Evolutionary conservation across 30 jellyfish, hydroid and myxozoan species (phyloP).

Genomic region (Mastigias papua): DNA sequence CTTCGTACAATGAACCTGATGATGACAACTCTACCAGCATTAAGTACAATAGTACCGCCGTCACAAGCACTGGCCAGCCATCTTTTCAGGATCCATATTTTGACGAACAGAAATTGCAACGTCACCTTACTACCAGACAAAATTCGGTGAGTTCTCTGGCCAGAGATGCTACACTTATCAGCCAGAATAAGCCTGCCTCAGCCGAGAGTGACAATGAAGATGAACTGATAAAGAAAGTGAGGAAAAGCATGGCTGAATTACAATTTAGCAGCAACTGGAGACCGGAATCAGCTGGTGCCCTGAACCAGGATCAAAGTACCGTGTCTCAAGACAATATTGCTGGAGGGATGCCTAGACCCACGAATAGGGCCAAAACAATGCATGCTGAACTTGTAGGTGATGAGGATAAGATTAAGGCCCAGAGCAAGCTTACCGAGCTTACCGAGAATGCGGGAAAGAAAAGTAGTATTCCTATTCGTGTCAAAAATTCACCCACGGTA

Average conservation of each 20-base stretch:
- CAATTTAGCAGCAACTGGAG: slow-evolving; percentile 59
- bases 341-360: slow-evolving; percentile 43
- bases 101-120: neutral
- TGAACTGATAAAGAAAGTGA: slow-evolving; percentile 48
- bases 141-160: neutral
- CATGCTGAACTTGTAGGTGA: slow-evolving; percentile 39
- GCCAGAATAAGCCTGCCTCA: neutral
- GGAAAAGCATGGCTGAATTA: slow-evolving; percentile 81
- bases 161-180: neutral
- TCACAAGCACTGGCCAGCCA: neutral
- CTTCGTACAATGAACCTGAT: neutral
- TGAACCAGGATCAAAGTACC: neutral
- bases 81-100: neutral
- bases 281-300: slow-evolving; percentile 31
- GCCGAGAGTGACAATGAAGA: slow-evolving; percentile 56
- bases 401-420: slow-evolving; percentile 35
- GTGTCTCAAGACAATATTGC: neutral
- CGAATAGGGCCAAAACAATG: slow-evolving; percentile 22
- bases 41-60: neutral
- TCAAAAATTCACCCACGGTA: slow-evolving; percentile 12
- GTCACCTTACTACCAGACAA: neutral
- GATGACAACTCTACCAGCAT: too few relatives aligned
- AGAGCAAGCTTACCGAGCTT: slow-evolving; percentile 32
- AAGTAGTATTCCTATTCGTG: slow-evolving; percentile 67
- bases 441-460: neutral